Evolutionary conservation across 2,888 invertebrate genomes (phyloP).

Genomic region (Drosophila helvetica): DNA sequence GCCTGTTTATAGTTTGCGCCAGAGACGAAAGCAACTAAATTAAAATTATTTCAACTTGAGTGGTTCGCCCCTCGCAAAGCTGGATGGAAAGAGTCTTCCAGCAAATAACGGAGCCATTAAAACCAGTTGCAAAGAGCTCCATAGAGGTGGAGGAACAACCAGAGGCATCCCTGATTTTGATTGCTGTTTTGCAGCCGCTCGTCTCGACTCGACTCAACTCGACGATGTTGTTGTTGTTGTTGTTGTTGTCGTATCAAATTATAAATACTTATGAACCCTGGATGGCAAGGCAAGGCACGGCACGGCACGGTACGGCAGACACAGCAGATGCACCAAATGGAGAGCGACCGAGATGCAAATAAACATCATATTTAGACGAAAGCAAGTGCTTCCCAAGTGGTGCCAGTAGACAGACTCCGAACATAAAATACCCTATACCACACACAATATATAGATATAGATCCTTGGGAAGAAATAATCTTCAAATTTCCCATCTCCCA

Average conservation of each 20-base stretch:
- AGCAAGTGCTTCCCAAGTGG: not conserved
- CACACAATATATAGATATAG: too few relatives aligned
- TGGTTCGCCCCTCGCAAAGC: slow-evolving; percentile 58
- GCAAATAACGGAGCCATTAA: slow-evolving; percentile 65
- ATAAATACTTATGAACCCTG: slow-evolving; percentile 57
- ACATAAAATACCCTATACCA: too few relatives aligned
- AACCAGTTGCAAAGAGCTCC: slow-evolving; percentile 60
- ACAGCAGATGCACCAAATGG: slow-evolving; percentile 21
- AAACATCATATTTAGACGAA: not conserved
- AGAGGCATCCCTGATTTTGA: slow-evolving; percentile 52
- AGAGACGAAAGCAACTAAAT: slow-evolving; percentile 64
- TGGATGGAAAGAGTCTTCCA: slow-evolving; percentile 43
- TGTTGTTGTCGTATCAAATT: slow-evolving; percentile 59
- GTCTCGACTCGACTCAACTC: not conserved
- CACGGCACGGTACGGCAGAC: slow-evolving; percentile 10
- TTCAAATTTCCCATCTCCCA: too few relatives aligned
- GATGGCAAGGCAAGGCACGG: too few relatives aligned
- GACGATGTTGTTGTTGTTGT: slow-evolving; percentile 32
- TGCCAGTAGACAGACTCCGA: too few relatives aligned
- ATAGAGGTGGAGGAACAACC: not conserved
- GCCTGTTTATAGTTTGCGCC: slow-evolving; percentile 66
- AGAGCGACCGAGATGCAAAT: not conserved
- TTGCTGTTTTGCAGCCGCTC: slow-evolving; percentile 52
- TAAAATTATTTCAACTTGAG: slow-evolving; percentile 74
- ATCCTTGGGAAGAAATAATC: too few relatives aligned